Evolutionary conservation across 2,797 vertebrate species (phyloP).

Genomic region (Sebastes flavidus): DNA sequence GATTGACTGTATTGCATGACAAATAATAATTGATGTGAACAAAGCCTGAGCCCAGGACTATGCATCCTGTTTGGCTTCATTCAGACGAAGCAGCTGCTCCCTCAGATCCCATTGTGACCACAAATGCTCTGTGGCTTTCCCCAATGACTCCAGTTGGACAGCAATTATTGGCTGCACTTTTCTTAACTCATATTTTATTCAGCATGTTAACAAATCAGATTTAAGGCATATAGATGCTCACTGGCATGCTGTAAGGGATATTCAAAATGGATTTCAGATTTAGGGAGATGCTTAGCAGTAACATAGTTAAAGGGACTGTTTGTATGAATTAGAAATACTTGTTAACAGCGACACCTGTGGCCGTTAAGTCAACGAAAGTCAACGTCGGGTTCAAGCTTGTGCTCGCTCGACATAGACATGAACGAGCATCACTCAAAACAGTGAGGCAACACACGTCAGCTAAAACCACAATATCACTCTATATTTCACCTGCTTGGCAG

Average conservation of each 20-base stretch:
- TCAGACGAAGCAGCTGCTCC: constrained; percentile 24
- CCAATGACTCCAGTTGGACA: background rate
- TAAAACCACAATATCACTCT: no score
- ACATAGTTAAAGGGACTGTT: background rate
- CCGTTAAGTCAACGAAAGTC: no score
- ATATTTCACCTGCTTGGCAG: no score
- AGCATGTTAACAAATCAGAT: background rate
- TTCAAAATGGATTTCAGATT: background rate
- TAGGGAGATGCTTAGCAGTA: background rate
- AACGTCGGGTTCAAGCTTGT: no score
- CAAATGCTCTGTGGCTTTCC: constrained; percentile 1
- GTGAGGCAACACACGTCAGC: no score
- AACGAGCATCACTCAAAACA: no score
- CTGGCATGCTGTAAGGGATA: background rate
- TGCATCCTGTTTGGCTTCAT: constrained; percentile 39
- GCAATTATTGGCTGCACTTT: background rate
- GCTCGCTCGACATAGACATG: no score
- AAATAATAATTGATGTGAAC: background rate
- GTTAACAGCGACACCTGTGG: no score
- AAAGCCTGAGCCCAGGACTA: background rate
- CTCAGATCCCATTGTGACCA: constrained; percentile 28
- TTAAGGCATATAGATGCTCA: background rate
- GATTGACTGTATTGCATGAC: background rate
- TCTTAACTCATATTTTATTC: background rate
- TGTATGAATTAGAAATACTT: no score